Evolutionary conservation across 2,113 vertebrate genomes (phyloP), one percentile per base, ranked within the genome.

Genomic region (Megatriorchis doriae): DNA sequence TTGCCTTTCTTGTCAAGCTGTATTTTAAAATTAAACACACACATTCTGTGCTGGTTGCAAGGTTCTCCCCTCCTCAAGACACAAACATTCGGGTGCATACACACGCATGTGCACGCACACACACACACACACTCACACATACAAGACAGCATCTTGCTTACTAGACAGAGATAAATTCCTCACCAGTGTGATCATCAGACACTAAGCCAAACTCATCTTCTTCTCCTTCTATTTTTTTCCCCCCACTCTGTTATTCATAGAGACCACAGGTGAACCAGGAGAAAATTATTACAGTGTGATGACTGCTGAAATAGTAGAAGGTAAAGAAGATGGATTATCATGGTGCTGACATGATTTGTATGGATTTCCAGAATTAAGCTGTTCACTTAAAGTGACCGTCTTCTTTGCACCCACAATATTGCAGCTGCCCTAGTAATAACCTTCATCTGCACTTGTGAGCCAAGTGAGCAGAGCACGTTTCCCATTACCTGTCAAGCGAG

Each of bases 381-480:
- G 97, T 98, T 98, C 98, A 45, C 97, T 97, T 98, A 98, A 98
- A 98, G 97, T 98, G 98, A 98, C 98, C 98, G 62, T 97, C 97
- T 93, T 98, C 95, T 97, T 97, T 97, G 96, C 85, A 59, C 94
- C 97, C 95, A 75, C 7, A 92, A 96, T 97, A 97, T 97, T 94
- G 63, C 97, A 93, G 98, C 97, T 97, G 98, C 98, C 98, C 97
- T 85, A 72, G 86, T 95, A 97, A 98, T 98, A 98, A 98, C 98
- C 98, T 98, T 98, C 98, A 98, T 98, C 98, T 98, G 98, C 97
- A 98, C 98, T 98, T 98, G 98, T 97, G 98, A 98, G 98, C 97
- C 97, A 97, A 98, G 98, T 96, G 98, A 98, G 97, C 97, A 97
- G 95, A 98, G 98, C 98, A 98, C 97, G 83, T 98, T 98, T 98